phyloP scores from a whole-genome alignment of 2,888 invertebrate genomes.

The Acanthococcus lagerstroemiae region DNA sequence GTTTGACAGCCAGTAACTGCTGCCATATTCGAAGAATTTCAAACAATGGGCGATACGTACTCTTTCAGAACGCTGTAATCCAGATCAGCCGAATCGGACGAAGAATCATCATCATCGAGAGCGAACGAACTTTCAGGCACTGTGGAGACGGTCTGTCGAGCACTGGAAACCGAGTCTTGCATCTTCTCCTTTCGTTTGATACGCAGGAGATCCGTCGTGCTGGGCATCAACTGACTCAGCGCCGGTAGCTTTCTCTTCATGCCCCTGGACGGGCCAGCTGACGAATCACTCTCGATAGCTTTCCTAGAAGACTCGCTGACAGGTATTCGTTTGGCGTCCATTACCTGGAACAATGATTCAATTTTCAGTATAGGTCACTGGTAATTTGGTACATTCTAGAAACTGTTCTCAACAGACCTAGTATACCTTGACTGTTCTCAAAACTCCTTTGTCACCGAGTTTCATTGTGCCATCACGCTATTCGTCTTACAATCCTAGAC shows the following conservation, averaged over 20 bases:
- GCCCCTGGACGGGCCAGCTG: conserved; percentile 19
- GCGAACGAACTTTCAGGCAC: conserved; percentile 5
- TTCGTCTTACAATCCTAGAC: too few species aligned
- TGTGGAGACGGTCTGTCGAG: conserved; percentile 49
- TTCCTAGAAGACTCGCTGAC: conserved; percentile 22
- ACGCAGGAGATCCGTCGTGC: conserved; percentile 52
- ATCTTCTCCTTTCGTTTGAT: conserved; percentile 51
- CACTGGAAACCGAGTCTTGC: conserved; percentile 52
- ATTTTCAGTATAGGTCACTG: neutral
- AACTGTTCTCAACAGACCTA: too few species aligned
- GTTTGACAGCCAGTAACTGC: neutral
- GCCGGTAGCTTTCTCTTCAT: conserved; percentile 34
- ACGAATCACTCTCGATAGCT: neutral
- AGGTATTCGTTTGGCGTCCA: conserved; percentile 37
- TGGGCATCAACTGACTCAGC: conserved; percentile 45
- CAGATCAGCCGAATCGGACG: conserved; percentile 20
- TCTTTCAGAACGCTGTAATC: conserved; percentile 5
- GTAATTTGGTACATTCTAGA: too few species aligned
- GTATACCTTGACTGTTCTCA: too few species aligned
- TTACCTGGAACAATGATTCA: conserved; percentile 33
- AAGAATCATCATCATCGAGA: conserved; percentile 5
- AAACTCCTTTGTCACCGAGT: too few species aligned
- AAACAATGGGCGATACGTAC: neutral
- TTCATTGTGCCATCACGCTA: too few species aligned
- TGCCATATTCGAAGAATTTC: neutral